Percentiles rank a stretch among this genome's conserved stretches.
These are phyloP conservation scores for Podocnemis expansa DNA, from an alignment of 2,113 vertebrate genomes.

Conservation along the genomic window DNA sequence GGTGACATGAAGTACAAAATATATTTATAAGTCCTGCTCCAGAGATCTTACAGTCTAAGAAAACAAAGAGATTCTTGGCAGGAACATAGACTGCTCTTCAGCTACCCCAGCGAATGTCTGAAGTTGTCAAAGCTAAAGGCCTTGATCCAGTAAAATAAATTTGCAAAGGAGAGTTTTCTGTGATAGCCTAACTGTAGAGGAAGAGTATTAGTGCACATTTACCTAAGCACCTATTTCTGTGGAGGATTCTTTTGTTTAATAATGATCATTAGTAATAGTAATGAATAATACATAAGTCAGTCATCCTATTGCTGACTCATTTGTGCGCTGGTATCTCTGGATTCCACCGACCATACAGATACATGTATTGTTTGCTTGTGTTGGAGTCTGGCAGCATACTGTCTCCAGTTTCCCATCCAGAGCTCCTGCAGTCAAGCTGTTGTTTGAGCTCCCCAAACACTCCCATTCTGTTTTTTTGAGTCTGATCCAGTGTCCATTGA, in stretches of 20 bases:
- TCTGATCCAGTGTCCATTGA: background rate
- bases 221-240: background rate
- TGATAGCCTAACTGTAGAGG: background rate
- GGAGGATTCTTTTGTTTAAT: background rate
- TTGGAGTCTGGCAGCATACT: background rate
- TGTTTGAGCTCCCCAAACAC: background rate
- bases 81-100: background rate
- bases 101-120: background rate
- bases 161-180: background rate
- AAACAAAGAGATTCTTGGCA: no score
- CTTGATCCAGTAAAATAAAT: background rate
- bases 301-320: background rate
- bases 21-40: background rate
- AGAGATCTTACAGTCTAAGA: background rate
- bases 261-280: no score
- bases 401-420: background rate
- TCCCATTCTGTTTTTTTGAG: background rate
- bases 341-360: background rate
- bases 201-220: background rate
- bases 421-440: background rate
- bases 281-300: no score
- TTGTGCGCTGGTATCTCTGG: background rate
- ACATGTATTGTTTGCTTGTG: background rate
- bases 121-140: background rate
- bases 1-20: no score